Evolutionary conservation across 2,113 vertebrate genomes (phyloP), one percentile per base, ranked within the genome.

Genomic region (Aplodontia rufa): DNA sequence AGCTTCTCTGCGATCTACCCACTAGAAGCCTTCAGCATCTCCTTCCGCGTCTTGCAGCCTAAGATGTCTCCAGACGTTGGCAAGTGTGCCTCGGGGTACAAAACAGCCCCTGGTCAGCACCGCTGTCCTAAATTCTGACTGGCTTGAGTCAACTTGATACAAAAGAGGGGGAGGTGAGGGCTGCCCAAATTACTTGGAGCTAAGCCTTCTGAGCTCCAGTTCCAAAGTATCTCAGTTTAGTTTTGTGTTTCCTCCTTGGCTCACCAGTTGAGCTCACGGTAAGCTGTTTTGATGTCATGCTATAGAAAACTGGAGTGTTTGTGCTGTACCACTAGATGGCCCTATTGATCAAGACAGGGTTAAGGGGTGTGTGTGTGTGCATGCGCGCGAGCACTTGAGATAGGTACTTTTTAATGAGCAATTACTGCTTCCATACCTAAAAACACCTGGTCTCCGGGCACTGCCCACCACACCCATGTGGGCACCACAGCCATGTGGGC

Each of bases 121-220:
- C 8, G 8, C 26, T 2, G 35, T 53, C 40, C 42, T 24, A 28
- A 66, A 55, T 60, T 37, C 26, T 35, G 45, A 81, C 37, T 64
- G 9, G 37, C 37, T 80, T 10, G 24, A 66, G 20, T 76, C 68
- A 71, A 40, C 32, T 35, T 49, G 24, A 42, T 13, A 17, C 28
- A 20, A 42, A 40, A 17, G 40, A 53, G 40, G 62, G 68, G 49
- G 37, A 69, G 30, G 6, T 17, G 9, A 47, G 32, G 47, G 10
- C 8, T 26, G 7, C 40, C 49, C 20, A 12, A 4, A 14, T 53
- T 37, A 2, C 69, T 10, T 0, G 5, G 22, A 55, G 19, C n/a
- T 37, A 45, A 45, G 51, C 2, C 0, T 71, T 32, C 6, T 6
- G 45, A 55, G 6, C 17, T 87, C n/a, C 47, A 49, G 64, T n/a